Percentiles rank a stretch among this genome's conserved stretches.
Evolutionary conservation across 2,113 vertebrate genomes (phyloP).

Genomic region (Entomyzon cyanotis): DNA sequence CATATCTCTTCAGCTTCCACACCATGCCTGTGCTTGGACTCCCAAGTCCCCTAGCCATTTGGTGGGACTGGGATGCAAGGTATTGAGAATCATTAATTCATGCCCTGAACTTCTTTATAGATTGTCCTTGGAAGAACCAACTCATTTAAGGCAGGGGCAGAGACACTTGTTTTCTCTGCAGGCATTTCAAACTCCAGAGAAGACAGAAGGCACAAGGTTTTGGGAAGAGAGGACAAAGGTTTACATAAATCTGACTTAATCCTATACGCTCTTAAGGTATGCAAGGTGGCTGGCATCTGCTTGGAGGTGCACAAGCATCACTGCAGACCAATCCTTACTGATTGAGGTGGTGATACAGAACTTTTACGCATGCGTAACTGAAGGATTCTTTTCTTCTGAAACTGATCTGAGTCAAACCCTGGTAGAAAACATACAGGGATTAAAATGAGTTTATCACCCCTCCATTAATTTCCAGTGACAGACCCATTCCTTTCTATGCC

Average conservation of each 20-base stretch:
- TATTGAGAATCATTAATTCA: background rate
- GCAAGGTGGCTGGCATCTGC: background rate
- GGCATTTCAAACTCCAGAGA: background rate
- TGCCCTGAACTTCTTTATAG: background rate
- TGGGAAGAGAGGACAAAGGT: background rate
- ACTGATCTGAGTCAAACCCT: background rate
- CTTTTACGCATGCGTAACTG: background rate
- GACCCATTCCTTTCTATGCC: background rate
- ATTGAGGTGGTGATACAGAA: background rate
- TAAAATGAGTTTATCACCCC: background rate
- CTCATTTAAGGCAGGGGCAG: background rate
- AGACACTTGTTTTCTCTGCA: background rate
- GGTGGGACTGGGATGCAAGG: background rate
- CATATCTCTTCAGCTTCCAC: background rate
- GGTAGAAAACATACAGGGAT: background rate
- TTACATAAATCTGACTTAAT: background rate
- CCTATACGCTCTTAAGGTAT: background rate
- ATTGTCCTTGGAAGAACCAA: background rate
- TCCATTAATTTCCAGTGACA: constrained; percentile 1
- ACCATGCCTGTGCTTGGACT: background rate
- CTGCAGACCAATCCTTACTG: background rate
- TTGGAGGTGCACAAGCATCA: background rate
- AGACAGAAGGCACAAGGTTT: background rate
- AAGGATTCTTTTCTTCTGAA: constrained; percentile 30
- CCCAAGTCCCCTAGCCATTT: background rate